Evolutionary conservation across 2,113 vertebrate genomes (phyloP).

Genomic region (Callionymus lyra): DNA sequence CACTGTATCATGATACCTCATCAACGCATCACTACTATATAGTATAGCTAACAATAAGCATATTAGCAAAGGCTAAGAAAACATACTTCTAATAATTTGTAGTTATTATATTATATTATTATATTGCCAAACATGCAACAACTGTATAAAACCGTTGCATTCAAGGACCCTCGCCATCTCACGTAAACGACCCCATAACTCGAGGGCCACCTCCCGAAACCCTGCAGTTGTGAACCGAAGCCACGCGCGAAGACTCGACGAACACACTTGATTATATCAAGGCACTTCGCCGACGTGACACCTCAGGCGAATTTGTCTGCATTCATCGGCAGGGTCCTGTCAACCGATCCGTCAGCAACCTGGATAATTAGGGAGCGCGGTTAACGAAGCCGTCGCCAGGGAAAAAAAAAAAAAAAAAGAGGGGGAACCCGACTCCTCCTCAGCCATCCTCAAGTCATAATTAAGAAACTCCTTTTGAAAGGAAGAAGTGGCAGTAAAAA

Average conservation of each 20-base stretch:
- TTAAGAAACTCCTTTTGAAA: slow-evolving; percentile 81
- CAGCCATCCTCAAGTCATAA: slow-evolving; percentile 69
- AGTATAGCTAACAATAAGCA: no score
- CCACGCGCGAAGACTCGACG: slow-evolving; percentile 67
- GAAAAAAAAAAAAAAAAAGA: no score
- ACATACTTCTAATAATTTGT: no score
- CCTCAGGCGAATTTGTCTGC: slow-evolving; percentile 98
- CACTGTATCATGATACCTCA: no score
- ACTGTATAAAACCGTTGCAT: no score
- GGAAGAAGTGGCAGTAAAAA: slow-evolving; percentile 30
- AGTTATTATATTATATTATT: no score
- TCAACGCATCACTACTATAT: no score
- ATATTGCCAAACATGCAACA: no score
- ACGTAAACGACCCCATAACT: no score
- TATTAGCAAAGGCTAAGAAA: no score
- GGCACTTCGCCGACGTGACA: slow-evolving; percentile 94
- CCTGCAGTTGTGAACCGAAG: slow-evolving; percentile 14
- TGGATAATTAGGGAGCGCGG: slow-evolving; percentile 98
- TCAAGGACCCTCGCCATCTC: no score
- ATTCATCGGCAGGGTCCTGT: slow-evolving; percentile 96
- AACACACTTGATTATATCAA: slow-evolving; percentile 98
- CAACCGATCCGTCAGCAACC: slow-evolving; percentile 99
- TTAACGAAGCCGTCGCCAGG: slow-evolving; percentile 88
- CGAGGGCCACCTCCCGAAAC: no score
- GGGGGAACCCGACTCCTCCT: slow-evolving; percentile 76